These are phyloP conservation scores for Fratercula arctica DNA, from an alignment of 2,797 vertebrate genomes.

Conservation along the genomic window DNA sequence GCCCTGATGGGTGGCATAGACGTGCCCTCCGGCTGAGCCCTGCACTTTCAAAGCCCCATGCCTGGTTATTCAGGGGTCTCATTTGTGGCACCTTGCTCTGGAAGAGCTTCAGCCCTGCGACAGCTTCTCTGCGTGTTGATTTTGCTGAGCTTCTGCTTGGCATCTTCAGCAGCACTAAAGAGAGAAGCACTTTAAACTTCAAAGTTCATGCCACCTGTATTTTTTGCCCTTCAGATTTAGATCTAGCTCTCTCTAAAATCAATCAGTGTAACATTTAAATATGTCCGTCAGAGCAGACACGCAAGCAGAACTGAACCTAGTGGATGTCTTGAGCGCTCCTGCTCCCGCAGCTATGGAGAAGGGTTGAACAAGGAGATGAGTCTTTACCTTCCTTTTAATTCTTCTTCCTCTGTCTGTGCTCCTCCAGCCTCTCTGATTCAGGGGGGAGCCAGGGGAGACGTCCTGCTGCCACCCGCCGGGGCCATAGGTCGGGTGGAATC, in stretches of 20 bases:
- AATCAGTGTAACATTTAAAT: not conserved
- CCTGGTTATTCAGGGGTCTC: not conserved
- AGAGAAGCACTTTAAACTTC: not conserved
- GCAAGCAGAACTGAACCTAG: not conserved
- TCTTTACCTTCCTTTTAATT: not conserved
- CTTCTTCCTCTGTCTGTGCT: not conserved
- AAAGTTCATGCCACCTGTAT: not conserved
- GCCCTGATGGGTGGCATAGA: not conserved
- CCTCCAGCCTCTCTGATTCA: not conserved
- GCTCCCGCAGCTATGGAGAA: not conserved
- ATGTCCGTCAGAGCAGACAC: not conserved
- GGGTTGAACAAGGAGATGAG: not conserved
- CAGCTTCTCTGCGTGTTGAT: not conserved
- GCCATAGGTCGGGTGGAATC: not conserved
- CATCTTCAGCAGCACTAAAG: not conserved
- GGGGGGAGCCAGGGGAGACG: not conserved
- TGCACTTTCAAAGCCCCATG: not conserved
- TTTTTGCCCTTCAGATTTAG: not conserved
- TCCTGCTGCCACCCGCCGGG: not conserved
- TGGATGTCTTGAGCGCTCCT: rapidly evolving
- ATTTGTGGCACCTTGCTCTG: not conserved
- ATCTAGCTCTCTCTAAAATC: not conserved
- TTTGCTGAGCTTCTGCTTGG: not conserved
- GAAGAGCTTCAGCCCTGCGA: not conserved
- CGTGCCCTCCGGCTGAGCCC: not conserved